phyloP scores from a whole-genome alignment of 2,113 vertebrate species.

The Spizaetus ornatus region DNA sequence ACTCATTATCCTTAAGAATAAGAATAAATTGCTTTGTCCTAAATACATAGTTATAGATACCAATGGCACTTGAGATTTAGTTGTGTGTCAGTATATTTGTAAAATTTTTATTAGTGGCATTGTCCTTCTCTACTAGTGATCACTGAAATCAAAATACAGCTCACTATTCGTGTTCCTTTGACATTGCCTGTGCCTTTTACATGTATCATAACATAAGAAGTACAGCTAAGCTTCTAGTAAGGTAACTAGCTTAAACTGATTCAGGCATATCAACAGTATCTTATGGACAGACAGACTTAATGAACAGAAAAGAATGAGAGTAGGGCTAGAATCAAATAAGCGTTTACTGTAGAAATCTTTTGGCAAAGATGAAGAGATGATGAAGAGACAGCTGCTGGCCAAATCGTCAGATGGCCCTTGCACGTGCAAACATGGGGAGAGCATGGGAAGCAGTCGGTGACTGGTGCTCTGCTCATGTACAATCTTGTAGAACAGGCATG shows the following conservation, averaged over 20 bases:
- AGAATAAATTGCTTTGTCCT: not conserved
- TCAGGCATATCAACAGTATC: not conserved
- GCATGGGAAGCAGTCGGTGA: no score
- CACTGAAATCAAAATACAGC: not conserved
- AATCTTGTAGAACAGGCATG: rapidly evolving
- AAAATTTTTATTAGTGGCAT: not conserved
- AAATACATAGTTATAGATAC: not conserved
- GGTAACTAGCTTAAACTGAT: not conserved
- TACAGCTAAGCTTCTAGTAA: not conserved
- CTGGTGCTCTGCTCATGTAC: not conserved
- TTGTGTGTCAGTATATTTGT: not conserved
- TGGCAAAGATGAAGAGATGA: not conserved
- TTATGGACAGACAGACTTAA: not conserved
- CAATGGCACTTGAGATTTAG: not conserved
- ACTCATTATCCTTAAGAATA: not conserved
- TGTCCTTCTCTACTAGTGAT: not conserved
- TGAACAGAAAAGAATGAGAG: not conserved
- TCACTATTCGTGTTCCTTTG: not conserved
- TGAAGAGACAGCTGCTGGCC: not conserved
- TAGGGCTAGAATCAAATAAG: not conserved
- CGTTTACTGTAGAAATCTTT: not conserved
- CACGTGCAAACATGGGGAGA: not conserved
- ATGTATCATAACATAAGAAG: not conserved
- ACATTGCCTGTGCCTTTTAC: not conserved
- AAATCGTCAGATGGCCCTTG: not conserved